Evolutionary conservation across 2,888 invertebrate genomes (phyloP).

Genomic region (Drosophila bunnanda): DNA sequence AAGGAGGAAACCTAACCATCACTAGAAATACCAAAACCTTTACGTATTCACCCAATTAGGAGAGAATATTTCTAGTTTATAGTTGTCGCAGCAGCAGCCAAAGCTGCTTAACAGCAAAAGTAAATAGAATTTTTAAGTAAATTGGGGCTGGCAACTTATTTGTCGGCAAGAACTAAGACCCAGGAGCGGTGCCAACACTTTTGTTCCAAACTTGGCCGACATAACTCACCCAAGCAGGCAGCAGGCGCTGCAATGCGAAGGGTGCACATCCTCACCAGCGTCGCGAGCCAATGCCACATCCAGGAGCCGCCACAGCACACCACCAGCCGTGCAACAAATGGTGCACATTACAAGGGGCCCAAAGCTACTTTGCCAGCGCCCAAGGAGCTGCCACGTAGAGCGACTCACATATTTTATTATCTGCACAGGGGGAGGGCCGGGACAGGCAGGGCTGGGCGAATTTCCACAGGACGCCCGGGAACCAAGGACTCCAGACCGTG

Average conservation of each 20-base stretch:
- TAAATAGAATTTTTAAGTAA: constrained; percentile 80
- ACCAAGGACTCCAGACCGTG: constrained; percentile 11
- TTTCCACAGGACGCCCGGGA: constrained; percentile 15
- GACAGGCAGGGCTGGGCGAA: not conserved
- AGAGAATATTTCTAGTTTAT: constrained; percentile 34
- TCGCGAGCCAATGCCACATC: constrained; percentile 44
- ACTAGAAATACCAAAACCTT: not conserved
- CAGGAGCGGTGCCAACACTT: constrained; percentile 64
- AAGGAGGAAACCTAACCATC: not conserved
- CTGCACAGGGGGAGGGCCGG: constrained; percentile 21
- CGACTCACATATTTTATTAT: constrained; percentile 54
- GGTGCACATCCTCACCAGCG: constrained; percentile 22
- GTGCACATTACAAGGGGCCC: constrained; percentile 54
- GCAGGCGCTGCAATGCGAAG: constrained; percentile 10
- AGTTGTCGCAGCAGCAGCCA: constrained; percentile 18
- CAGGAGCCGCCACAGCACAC: constrained; percentile 33
- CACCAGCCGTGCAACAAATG: constrained; percentile 63
- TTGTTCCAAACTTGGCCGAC: constrained; percentile 69
- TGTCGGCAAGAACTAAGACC: constrained; percentile 32
- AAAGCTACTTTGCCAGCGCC: constrained; percentile 49
- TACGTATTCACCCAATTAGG: constrained; percentile 54
- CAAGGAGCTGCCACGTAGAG: constrained; percentile 43
- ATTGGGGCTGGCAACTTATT: constrained; percentile 69
- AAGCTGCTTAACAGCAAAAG: constrained; percentile 61
- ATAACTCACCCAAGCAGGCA: constrained; percentile 62